Conservation (phyloP, 2,888 invertebrate genomes). For the Leptinotarsa juncta region DNA sequence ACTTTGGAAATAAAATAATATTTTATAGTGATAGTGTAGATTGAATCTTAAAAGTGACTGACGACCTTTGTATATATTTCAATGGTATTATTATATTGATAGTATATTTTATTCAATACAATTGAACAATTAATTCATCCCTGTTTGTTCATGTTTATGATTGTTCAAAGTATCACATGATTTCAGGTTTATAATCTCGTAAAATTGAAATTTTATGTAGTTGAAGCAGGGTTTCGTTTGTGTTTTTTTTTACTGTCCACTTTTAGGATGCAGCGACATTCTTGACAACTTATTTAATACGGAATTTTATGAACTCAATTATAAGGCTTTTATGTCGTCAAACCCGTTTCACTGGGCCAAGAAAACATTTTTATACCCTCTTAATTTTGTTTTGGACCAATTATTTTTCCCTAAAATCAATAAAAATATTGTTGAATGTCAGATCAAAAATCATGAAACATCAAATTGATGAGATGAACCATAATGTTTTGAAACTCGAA, state of each 20-base stretch:
- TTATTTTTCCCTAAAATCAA: not conserved
- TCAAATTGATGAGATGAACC: too few species aligned
- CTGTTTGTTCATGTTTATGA: not conserved
- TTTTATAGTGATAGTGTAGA: too few species aligned
- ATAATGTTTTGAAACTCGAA: too few species aligned
- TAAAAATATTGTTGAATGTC: not conserved
- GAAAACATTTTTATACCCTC: slow-evolving; percentile 13
- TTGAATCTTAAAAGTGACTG: too few species aligned
- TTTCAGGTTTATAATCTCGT: slow-evolving; percentile 3
- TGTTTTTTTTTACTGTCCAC: not conserved
- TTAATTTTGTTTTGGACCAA: not conserved
- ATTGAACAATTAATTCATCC: too few species aligned
- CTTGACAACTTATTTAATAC: slow-evolving; percentile 15
- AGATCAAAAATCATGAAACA: not conserved
- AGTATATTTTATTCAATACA: too few species aligned
- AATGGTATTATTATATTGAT: too few species aligned
- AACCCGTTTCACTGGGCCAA: slow-evolving; percentile 10
- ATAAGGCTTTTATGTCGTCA: slow-evolving; percentile 8
- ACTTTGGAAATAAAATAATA: too few species aligned
- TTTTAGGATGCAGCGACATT: slow-evolving; percentile 6
- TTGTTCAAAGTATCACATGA: not conserved
- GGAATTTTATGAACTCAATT: slow-evolving; percentile 5
- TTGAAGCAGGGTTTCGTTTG: slow-evolving; percentile 1
- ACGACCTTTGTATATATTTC: too few species aligned
- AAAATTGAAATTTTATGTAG: slow-evolving; percentile 8